These are phyloP conservation scores for Ashinkailepas kermadecensis DNA, from an alignment of 2,888 invertebrate genomes.

Conservation along the genomic window DNA sequence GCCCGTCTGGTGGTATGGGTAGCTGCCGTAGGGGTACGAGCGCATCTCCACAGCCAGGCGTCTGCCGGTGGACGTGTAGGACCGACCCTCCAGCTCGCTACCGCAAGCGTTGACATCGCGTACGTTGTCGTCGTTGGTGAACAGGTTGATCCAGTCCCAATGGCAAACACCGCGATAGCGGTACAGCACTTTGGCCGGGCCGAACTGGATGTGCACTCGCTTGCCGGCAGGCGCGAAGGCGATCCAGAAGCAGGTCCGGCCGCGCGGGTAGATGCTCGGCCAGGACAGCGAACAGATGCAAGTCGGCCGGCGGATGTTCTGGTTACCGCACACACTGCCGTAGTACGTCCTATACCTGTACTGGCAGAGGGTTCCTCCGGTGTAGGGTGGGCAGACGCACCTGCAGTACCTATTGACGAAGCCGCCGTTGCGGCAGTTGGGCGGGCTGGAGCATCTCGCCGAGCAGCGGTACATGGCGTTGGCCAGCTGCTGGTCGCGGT, in stretches of 20 bases:
- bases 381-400: not conserved
- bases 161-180: not conserved
- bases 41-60: not conserved
- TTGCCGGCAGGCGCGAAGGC: not conserved
- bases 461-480: too few species aligned
- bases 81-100: not conserved
- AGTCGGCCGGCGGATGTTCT: not conserved
- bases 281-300: constrained; percentile 22
- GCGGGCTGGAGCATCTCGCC: too few species aligned
- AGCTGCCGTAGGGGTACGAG: not conserved
- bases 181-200: not conserved
- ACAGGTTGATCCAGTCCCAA: not conserved
- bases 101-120: not conserved
- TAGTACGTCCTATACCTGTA: not conserved
- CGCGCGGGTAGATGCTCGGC: constrained; percentile 5
- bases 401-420: not conserved
- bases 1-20: constrained; percentile 13
- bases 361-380: not conserved
- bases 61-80: not conserved
- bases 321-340: not conserved
- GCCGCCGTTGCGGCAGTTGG: not conserved
- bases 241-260: not conserved
- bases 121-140: not conserved
- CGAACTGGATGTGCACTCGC: not conserved
- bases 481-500: not conserved